Base-by-base conservation (phyloP, 92 coral and sea anemone genomes). In the Paragorgia papillata region DNA sequence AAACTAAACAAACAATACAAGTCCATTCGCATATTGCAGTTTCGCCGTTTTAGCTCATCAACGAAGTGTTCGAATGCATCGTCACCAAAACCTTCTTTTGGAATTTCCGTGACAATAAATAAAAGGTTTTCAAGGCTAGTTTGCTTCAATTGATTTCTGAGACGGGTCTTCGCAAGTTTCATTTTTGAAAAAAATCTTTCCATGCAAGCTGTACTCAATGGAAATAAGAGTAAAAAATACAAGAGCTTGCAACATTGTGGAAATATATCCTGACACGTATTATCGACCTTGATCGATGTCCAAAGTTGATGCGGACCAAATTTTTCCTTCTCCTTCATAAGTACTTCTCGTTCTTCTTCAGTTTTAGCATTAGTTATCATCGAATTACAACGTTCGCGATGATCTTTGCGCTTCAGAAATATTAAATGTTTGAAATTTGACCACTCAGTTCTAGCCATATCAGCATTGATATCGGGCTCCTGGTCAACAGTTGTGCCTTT, bases 271-370 rank as follows among this genome's bases (percentile, higher is more conserved):
- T 15, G n/a, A 15, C 53, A 7, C 14, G 53, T 46, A 15, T n/a
- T n/a, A n/a, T 46, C 53, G n/a, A n/a, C 53, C 53, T 46, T 46
- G 53, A 46, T 46, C 14, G 53, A 46, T 15, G 53, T 15, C 53
- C 53, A 46, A 46, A 46, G 53, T 46, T 46, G 17, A 46, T 46
- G 53, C n/a, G n/a, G 53, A 57, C 62, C 62, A 57, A 57, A 57
- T 57, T 18, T 57, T 12, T 57, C 62, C 5, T 24, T 18, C 62
- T 57, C 62, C 34, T 57, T 57, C 18, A 9, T 29, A 57, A 57
- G 34, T 10, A 24, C 15, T 57, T 57, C 62, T 29, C 29, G 62
- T 21, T 57, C 62, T 57, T 12, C 2, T n/a, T n/a, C n/a, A n/a
- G n/a, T n/a, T n/a, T n/a, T n/a, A n/a, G n/a, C n/a, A n/a, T n/a